Conservation (phyloP, 1,140 invertebrate species). For the Melitaea cinxia region DNA sequence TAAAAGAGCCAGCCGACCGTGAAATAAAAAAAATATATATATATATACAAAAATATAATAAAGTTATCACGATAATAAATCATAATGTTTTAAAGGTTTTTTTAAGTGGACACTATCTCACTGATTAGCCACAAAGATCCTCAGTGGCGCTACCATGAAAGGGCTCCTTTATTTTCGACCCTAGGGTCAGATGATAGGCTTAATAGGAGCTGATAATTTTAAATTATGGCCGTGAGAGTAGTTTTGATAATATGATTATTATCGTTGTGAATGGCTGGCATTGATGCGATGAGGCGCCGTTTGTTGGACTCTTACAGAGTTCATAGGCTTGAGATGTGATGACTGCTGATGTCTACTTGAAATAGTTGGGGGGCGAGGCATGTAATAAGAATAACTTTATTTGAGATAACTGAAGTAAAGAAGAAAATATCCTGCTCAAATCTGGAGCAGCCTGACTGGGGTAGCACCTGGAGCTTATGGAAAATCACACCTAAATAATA, state of each 20-base stretch:
- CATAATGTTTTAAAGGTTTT: slow-evolving; percentile 59
- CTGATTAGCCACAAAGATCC: slow-evolving; percentile 62
- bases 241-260: slow-evolving; percentile 14
- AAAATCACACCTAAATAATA: too few relatives aligned
- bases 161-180: slow-evolving; percentile 49
- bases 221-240: slow-evolving; percentile 20
- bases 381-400: too few relatives aligned
- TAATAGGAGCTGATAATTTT: slow-evolving; percentile 50
- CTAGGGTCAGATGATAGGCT: slow-evolving; percentile 51
- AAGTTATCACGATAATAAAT: slow-evolving; percentile 62
- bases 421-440: too few relatives aligned
- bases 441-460: too few relatives aligned
- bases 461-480: too few relatives aligned
- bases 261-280: background rate
- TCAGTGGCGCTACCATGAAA: slow-evolving; percentile 46
- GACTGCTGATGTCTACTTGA: too few relatives aligned
- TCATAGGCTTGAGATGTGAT: too few relatives aligned
- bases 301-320: too few relatives aligned
- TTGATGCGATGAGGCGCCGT: background rate
- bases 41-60: background rate
- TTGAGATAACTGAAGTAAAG: too few relatives aligned
- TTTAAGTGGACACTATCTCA: slow-evolving; percentile 66
- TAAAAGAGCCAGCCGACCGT: background rate
- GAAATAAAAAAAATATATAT: background rate
- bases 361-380: too few relatives aligned